Evolutionary conservation across 2,797 vertebrate species (phyloP).

Genomic region (Mormyrops attenuatus): DNA sequence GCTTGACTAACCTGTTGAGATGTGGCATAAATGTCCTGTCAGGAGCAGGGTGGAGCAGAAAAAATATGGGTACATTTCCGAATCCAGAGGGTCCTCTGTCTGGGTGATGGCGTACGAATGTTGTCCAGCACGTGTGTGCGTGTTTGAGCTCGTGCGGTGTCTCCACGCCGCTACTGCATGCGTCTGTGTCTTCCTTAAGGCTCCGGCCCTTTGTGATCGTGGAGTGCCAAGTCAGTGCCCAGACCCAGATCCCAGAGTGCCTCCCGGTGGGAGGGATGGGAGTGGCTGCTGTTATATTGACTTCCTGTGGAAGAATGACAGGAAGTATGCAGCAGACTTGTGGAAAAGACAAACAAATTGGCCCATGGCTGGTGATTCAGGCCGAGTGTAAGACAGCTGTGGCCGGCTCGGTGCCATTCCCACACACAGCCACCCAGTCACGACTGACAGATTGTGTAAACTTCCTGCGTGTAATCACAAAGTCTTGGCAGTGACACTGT

Average conservation of each 20-base stretch:
- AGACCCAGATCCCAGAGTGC: not conserved
- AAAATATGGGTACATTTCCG: conserved; percentile 32
- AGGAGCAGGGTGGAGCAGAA: conserved; percentile 21
- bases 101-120: not conserved
- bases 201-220: not conserved
- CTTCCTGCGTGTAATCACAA: not conserved
- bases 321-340: conserved; percentile 42
- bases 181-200: not conserved
- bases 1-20: conserved; percentile 36
- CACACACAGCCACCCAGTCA: conserved; percentile 15
- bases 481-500: not conserved
- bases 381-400: conserved; percentile 17
- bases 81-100: not conserved
- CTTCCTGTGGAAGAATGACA: conserved; percentile 50
- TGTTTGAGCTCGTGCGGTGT: not conserved
- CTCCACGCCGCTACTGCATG: not conserved
- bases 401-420: not conserved
- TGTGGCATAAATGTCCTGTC: conserved; percentile 22
- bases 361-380: conserved; percentile 25
- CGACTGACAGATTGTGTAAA: not conserved
- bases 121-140: not conserved
- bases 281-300: conserved; percentile 24
- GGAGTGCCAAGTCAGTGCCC: conserved; percentile 15
- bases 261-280: conserved; percentile 6
- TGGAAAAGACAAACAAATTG: conserved; percentile 35